Percentiles rank a stretch among this genome's conserved stretches.
These are phyloP conservation scores for Pogonocichla stellata DNA, from an alignment of 2,113 vertebrate genomes.

Conservation along the genomic window DNA sequence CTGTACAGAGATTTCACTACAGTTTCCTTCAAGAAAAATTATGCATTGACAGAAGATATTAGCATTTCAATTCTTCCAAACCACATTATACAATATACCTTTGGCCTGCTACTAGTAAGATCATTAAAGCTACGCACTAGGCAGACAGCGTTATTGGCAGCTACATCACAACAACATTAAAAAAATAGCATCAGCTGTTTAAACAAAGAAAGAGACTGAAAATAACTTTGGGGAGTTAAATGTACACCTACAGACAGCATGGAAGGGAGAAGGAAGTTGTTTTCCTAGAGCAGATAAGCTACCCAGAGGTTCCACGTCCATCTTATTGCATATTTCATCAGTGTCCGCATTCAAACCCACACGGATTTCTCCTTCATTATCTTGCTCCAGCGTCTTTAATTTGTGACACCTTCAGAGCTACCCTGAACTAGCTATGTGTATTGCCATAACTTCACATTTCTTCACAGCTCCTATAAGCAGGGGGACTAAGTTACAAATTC, in stretches of 20 bases:
- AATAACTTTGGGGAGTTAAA: background rate
- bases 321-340: background rate
- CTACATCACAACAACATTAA: constrained; percentile 1
- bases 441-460: background rate
- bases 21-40: background rate
- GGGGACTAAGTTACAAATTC: background rate
- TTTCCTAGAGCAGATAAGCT: background rate
- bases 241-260: background rate
- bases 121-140: background rate
- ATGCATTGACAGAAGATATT: background rate
- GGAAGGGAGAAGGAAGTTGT: background rate
- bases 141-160: constrained; percentile 42
- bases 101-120: background rate
- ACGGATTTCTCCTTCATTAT: background rate
- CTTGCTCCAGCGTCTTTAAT: background rate
- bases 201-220: background rate
- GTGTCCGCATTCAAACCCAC: background rate
- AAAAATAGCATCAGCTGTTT: background rate
- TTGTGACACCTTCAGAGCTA: background rate
- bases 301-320: background rate
- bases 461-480: background rate
- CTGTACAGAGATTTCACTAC: background rate
- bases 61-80: constrained; percentile 6
- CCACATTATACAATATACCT: background rate
- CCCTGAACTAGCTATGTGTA: background rate